A percentile compares a stretch with the other conserved stretches of the same genome.
These are phyloP conservation scores for Thunnus thynnus DNA, from an alignment of 2,113 vertebrate species.

Conservation along the genomic window DNA sequence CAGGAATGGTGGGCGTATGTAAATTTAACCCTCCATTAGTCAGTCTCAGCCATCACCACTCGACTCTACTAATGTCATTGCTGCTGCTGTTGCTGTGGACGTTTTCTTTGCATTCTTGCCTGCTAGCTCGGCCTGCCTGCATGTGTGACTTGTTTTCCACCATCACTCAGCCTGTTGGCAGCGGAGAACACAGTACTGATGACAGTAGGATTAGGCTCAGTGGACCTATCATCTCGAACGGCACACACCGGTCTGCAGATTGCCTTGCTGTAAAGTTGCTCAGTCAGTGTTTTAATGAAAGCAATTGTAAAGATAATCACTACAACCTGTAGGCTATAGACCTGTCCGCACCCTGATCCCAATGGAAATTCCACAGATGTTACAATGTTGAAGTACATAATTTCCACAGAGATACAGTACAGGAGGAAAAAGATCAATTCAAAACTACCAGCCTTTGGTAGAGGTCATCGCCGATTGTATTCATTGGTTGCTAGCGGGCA, in stretches of 20 bases:
- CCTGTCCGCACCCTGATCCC: slow-evolving; percentile 14
- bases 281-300: slow-evolving; percentile 27
- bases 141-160: slow-evolving; percentile 36
- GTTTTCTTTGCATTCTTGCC: slow-evolving; percentile 37
- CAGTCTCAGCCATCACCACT: slow-evolving; percentile 28
- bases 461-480: slow-evolving; percentile 3
- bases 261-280: slow-evolving; percentile 14
- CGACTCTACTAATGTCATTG: background rate
- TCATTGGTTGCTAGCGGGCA: slow-evolving; percentile 12
- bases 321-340: slow-evolving; percentile 1
- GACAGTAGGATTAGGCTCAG: background rate
- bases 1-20: slow-evolving; percentile 66
- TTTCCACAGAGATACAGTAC: slow-evolving; percentile 13
- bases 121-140: background rate
- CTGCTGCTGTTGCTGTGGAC: slow-evolving; percentile 24
- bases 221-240: background rate
- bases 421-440: background rate
- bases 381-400: slow-evolving; percentile 18
- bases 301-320: slow-evolving; percentile 5
- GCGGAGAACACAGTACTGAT: background rate
- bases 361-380: slow-evolving; percentile 22
- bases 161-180: slow-evolving; percentile 12
- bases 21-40: slow-evolving; percentile 65
- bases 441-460: background rate
- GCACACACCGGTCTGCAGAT: background rate